These are phyloP conservation scores for Pseudomugil gertrudae DNA, from an alignment of 2,797 vertebrate genomes.

Conservation along the genomic window DNA sequence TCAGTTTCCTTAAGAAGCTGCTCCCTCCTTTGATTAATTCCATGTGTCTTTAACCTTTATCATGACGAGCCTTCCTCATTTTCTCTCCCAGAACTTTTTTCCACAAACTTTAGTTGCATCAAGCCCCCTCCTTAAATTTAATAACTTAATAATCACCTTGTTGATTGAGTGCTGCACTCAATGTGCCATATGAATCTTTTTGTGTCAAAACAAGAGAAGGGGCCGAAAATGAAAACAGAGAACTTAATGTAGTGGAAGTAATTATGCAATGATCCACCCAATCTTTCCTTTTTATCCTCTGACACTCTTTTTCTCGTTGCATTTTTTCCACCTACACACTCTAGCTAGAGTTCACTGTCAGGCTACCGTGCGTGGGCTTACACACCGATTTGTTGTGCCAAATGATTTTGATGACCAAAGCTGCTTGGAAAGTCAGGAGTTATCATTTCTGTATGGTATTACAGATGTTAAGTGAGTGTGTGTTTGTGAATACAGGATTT, in stretches of 20 bases:
- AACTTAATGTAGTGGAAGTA: constrained; percentile 68
- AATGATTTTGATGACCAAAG: constrained; percentile 68
- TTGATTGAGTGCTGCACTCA: constrained; percentile 64
- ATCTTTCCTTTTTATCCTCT: constrained; percentile 27
- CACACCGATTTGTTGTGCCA: constrained; percentile 31
- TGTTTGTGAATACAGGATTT: constrained; percentile 7
- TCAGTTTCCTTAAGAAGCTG: constrained; percentile 23
- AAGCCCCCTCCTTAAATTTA: constrained; percentile 69
- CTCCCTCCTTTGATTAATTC: constrained; percentile 52
- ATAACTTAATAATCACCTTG: constrained; percentile 75
- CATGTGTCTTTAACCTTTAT: constrained; percentile 48
- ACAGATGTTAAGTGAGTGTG: constrained; percentile 33
- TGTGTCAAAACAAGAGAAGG: constrained; percentile 51
- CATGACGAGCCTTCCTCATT: constrained; percentile 49
- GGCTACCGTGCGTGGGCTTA: constrained; percentile 21
- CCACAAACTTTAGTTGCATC: constrained; percentile 41
- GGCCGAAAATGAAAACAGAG: constrained; percentile 21
- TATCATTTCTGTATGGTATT: constrained; percentile 59
- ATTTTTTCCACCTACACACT: constrained; percentile 23
- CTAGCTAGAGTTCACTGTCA: constrained; percentile 42
- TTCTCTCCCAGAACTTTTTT: constrained; percentile 47
- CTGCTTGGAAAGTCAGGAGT: constrained; percentile 57
- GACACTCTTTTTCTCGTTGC: constrained; percentile 42
- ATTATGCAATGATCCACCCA: constrained; percentile 49
- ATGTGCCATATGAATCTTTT: constrained; percentile 62